These are phyloP conservation scores for Oncorhynchus keta DNA, from an alignment of 2,113 vertebrate genomes.

Conservation along the genomic window DNA sequence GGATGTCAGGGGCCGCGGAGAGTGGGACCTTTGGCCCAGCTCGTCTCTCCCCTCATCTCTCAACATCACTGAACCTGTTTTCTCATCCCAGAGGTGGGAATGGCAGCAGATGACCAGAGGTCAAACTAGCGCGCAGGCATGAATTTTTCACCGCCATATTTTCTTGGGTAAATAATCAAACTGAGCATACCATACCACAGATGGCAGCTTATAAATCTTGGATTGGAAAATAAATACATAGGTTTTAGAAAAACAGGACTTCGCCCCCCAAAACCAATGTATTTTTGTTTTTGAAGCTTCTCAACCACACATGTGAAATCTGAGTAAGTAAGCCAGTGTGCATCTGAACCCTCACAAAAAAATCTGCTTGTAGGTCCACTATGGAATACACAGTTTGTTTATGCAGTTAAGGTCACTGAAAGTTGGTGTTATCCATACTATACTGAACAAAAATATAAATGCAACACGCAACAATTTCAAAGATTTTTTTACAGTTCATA, in stretches of 20 bases:
- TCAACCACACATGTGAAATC: conserved; percentile 2
- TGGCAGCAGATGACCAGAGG: conserved; percentile 55
- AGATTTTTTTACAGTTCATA: too few relatives aligned
- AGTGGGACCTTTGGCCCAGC: conserved; percentile 43
- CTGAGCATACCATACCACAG: conserved; percentile 49
- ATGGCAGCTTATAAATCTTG: conserved; percentile 67
- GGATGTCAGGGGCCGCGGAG: conserved; percentile 49
- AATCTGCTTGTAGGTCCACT: background rate
- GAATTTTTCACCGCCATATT: conserved; percentile 71
- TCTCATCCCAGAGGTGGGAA: conserved; percentile 55
- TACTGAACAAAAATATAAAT: too few relatives aligned
- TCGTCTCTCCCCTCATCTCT: conserved; percentile 58
- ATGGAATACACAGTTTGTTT: background rate
- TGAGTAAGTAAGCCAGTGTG: background rate
- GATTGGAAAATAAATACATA: conserved; percentile 65
- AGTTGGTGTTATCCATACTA: background rate
- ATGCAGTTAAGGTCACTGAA: background rate
- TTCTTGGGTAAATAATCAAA: conserved; percentile 73
- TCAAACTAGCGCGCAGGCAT: conserved; percentile 65
- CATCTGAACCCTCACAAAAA: background rate
- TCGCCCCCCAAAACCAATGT: background rate
- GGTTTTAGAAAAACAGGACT: conserved; percentile 25
- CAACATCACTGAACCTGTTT: conserved; percentile 58
- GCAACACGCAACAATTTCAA: too few relatives aligned
- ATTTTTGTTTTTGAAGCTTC: conserved; percentile 20